Conservation (phyloP, 1,140 invertebrate genomes). For the Eupeodes corollae region DNA sequence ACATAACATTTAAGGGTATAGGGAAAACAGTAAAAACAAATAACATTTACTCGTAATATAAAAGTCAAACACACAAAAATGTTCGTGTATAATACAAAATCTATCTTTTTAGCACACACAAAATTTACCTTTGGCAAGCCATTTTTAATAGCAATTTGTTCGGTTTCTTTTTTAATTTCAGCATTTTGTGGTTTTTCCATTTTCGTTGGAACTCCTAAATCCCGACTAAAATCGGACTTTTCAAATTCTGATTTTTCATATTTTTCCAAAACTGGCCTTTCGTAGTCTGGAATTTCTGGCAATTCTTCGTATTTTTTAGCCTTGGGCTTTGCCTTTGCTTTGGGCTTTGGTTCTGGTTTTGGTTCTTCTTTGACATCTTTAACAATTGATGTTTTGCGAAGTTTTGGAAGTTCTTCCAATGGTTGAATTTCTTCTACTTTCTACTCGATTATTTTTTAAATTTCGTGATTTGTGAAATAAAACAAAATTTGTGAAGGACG, state of each 20-base stretch:
- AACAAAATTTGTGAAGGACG: not conserved
- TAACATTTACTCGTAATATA: not conserved
- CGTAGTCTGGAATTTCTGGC: constrained; percentile 62
- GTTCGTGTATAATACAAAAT: not conserved
- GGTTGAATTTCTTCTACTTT: constrained; percentile 17
- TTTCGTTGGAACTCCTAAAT: constrained; percentile 29
- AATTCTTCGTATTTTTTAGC: constrained; percentile 51
- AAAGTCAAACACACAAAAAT: too few species aligned
- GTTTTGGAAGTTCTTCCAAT: constrained; percentile 31
- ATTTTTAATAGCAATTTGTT: constrained; percentile 17
- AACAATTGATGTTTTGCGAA: constrained; percentile 27
- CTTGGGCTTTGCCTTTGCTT: constrained; percentile 43
- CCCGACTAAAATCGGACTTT: constrained; percentile 24
- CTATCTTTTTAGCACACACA: not conserved
- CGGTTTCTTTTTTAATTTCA: constrained; percentile 14
- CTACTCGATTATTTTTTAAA: constrained; percentile 10
- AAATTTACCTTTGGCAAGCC: constrained; percentile 23
- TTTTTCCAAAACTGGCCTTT: constrained; percentile 45
- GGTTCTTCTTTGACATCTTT: constrained; percentile 21
- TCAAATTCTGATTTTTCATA: constrained; percentile 42
- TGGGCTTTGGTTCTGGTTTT: constrained; percentile 33
- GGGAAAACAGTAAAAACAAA: not conserved
- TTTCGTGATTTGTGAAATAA: not conserved
- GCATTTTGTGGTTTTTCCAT: constrained; percentile 31
- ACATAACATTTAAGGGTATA: not conserved